Base-by-base conservation (phyloP, 2,113 vertebrate species). In the Chloroceryle aenea region DNA sequence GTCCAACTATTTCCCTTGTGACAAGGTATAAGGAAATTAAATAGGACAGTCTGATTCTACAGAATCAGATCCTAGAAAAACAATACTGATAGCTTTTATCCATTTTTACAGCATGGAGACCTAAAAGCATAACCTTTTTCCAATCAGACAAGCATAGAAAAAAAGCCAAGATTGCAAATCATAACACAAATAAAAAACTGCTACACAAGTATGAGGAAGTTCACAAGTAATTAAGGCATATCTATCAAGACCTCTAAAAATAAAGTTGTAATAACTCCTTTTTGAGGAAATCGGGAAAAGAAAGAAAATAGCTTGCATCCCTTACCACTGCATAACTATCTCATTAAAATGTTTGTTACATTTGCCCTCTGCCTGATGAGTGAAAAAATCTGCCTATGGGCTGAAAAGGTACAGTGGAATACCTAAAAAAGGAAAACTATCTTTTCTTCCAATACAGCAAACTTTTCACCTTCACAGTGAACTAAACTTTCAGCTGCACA, bases 11-110 rank as follows among this genome's bases (percentile, higher is more conserved):
- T 96, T 95, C 30, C 90, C 84, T 90, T 66, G 53, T 83, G 86
- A 95, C 29, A 86, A 97, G 67, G 58, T 68, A 52, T 63, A 89
- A 86, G 36, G 26, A 93, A 89, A 94, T 59, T 5, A 77, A 96
- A 76, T 26, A 59, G 43, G 4, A 55, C 42, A 63, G 26, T 32
- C 64, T 78, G 29, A 72, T 47, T 17, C 82, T 42, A 48, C 56
- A 83, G 90, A 85, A 85, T 59, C 52, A 88, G 18, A 71, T 21
- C 30, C 23, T 53, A 73, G 40, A 62, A 43, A 93, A 85, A n/a
- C 50, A 81, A 34, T 25, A 40, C 17, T 10, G 2, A 72, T 5
- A 83, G 29, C 22, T 53, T 61, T 9, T 32, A 77, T 40, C 17
- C 48, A 20, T 61, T 84, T 90, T 38, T 93, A 34, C 68, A 75